Conservation (phyloP, 2,888 invertebrate genomes). For the Phania funesta region DNA sequence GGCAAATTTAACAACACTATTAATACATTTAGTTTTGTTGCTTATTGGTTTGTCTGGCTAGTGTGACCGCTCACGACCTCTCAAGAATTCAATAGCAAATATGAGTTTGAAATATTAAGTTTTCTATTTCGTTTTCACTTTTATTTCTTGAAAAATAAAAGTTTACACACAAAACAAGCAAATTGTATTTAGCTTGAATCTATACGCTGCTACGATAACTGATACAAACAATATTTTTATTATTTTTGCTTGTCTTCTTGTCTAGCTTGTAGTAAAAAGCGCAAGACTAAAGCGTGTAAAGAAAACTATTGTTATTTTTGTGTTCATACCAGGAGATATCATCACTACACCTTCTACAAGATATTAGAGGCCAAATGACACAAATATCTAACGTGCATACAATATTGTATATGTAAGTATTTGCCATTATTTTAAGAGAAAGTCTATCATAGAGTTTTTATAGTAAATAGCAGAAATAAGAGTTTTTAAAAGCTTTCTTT, state of each 20-base stretch:
- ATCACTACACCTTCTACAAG: slow-evolving; percentile 10
- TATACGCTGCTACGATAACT: slow-evolving; percentile 42
- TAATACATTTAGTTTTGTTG: slow-evolving; percentile 23
- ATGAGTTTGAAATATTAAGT: background rate
- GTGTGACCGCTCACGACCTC: slow-evolving; percentile 57
- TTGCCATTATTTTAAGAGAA: too few relatives aligned
- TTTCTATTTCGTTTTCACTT: slow-evolving; percentile 32
- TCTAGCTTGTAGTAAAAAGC: slow-evolving; percentile 38
- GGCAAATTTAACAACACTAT: slow-evolving; percentile 30
- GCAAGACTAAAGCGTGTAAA: slow-evolving; percentile 28
- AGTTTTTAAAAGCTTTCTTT: background rate
- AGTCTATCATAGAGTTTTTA: background rate
- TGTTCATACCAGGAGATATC: slow-evolving; percentile 4
- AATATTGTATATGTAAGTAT: too few relatives aligned
- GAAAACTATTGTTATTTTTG: slow-evolving; percentile 29
- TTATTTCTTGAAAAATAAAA: slow-evolving; percentile 16
- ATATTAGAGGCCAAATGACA: slow-evolving; percentile 29
- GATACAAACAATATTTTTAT: slow-evolving; percentile 22
- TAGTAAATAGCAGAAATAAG: background rate
- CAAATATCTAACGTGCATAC: background rate
- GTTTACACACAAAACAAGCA: slow-evolving; percentile 15
- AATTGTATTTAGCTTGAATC: slow-evolving; percentile 22
- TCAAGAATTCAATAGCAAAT: slow-evolving; percentile 40
- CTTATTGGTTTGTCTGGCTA: slow-evolving; percentile 19
- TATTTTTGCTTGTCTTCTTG: slow-evolving; percentile 35